Base-by-base conservation (phyloP, 2,113 vertebrate genomes). In the Burhinus oedicnemus region DNA sequence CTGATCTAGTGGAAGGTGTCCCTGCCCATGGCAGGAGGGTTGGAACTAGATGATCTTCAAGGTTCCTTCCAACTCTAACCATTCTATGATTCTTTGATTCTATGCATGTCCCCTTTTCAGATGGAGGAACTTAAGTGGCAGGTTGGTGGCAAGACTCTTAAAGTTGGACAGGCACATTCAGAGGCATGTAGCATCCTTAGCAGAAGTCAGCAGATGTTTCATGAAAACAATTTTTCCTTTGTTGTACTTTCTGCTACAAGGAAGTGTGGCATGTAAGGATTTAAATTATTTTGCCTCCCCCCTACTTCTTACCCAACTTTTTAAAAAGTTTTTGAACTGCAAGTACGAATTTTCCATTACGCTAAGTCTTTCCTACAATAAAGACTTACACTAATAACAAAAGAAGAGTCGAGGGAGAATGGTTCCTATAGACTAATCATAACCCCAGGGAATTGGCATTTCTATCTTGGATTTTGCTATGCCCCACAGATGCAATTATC, bases 401-500 rank as follows among this genome's bases (percentile, higher is more conserved):
- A 93, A 93, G 64, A 94, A 89, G 38, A 79, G 65, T 90, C 78
- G 52, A 83, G 62, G 65, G 44, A 97, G 6, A 85, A 60, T 64
- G 22, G 34, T 62, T 95, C 60, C 83, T 82, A 75, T 83, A 84
- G 38, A 34, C 71, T 94, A 89, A 95, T 95, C 94, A 93, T 58
- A 81, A 88, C 78, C 79, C 89, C 82, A 91, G 91, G 93, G 87
- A 95, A 92, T 4, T 54, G 87, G 51, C 55, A 44, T 83, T n/a
- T 71, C 95, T 94, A 21, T 94, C 92, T 86, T 86, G 69, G 87
- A 92, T 91, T 89, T 95, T 89, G 40, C 86, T 92, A 38, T 92
- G 54, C 54, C 93, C 76, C 61, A 89, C 77, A 97, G 93, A 94
- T 90, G 89, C 89, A 96, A 97, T 97, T 89, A 95, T 87, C 61